Percentiles rank a stretch among this genome's conserved stretches.
These are phyloP conservation scores for Chorisops tibialis DNA, from an alignment of 2,888 invertebrate species.

Conservation along the genomic window DNA sequence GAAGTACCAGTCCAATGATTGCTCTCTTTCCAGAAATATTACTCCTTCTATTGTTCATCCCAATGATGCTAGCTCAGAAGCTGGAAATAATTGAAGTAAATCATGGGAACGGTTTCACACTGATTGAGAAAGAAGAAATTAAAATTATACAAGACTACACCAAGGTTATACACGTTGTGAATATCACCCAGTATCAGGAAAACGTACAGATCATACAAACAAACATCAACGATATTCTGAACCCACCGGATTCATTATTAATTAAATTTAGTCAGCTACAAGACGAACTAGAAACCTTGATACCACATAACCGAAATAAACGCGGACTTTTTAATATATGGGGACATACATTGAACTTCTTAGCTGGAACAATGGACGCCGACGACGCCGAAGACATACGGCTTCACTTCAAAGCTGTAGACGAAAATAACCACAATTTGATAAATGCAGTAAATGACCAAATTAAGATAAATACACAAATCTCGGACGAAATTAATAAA, in stretches of 20 bases:
- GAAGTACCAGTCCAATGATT: background rate
- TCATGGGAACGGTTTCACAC: too few species aligned
- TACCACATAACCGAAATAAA: background rate
- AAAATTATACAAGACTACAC: background rate
- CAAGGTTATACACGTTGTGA: background rate
- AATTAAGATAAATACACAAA: slow-evolving; percentile 1
- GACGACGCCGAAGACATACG: background rate
- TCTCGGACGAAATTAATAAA: background rate
- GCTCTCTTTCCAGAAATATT: background rate
- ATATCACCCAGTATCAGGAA: too few species aligned
- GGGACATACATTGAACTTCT: background rate
- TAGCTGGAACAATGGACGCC: background rate
- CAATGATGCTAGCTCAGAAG: background rate
- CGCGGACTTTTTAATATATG: background rate
- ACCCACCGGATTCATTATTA: background rate
- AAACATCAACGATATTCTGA: background rate
- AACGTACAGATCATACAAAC: background rate
- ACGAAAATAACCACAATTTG: background rate
- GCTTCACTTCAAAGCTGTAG: background rate
- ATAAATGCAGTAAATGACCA: background rate
- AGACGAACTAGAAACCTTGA: background rate
- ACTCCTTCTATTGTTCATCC: background rate
- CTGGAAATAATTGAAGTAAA: background rate
- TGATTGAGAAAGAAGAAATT: too few species aligned
- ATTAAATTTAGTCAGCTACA: background rate